phyloP scores from a whole-genome alignment of 2,797 vertebrate species.

The Crenuchus spilurus region DNA sequence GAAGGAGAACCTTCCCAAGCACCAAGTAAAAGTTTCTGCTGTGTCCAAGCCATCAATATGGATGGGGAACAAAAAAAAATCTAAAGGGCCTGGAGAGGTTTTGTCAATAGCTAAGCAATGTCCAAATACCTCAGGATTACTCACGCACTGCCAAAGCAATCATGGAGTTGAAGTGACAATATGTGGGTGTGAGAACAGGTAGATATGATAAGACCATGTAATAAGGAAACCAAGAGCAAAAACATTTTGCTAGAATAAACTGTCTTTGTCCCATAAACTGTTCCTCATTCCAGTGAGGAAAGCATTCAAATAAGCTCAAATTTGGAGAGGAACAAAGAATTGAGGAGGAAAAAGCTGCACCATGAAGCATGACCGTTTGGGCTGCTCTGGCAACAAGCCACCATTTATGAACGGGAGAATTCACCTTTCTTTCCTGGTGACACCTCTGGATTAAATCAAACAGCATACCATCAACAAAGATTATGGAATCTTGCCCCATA shows the following conservation, averaged over 20 bases:
- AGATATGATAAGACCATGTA: neutral
- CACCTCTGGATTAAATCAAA: conserved; percentile 29
- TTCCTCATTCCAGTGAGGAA: neutral
- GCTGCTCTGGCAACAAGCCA: conserved; percentile 41
- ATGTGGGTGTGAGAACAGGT: neutral
- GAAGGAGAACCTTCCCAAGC: neutral
- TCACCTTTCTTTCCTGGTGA: conserved; percentile 13
- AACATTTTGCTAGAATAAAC: neutral
- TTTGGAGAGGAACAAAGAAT: neutral
- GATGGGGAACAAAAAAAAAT: too few species aligned
- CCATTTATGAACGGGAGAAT: conserved; percentile 37
- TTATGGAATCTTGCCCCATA: conserved; percentile 38
- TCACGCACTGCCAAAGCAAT: neutral
- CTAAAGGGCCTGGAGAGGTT: neutral
- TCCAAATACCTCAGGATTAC: neutral
- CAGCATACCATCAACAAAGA: conserved; percentile 26
- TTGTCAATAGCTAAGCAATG: neutral
- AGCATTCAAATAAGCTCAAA: neutral
- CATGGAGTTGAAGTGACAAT: neutral
- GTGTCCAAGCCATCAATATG: neutral
- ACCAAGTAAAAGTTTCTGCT: neutral
- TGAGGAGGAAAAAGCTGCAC: conserved; percentile 9
- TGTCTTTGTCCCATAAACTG: neutral
- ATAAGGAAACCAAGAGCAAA: neutral
- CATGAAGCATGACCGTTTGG: conserved; percentile 26